These are phyloP conservation scores for Todus mexicanus DNA, from an alignment of 2,797 vertebrate genomes.

Conservation along the genomic window DNA sequence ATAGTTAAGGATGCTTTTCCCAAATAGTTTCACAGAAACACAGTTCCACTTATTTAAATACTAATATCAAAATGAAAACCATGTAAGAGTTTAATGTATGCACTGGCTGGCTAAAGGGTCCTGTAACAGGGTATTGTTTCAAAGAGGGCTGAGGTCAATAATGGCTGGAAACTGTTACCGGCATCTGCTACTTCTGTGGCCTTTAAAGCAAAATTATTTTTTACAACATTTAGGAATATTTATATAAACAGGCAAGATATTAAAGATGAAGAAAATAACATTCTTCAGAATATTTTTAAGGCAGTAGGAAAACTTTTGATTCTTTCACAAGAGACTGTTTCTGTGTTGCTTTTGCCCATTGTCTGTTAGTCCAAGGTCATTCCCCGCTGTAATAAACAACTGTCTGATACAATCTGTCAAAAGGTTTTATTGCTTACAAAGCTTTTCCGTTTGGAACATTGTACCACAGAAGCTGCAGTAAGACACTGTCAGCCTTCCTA, in stretches of 20 bases:
- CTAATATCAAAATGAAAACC: not conserved
- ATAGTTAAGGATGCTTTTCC: not conserved
- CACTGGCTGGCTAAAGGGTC: not conserved
- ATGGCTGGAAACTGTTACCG: not conserved
- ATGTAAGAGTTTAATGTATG: not conserved
- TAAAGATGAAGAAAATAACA: not conserved
- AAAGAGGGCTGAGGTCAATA: not conserved
- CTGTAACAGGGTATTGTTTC: not conserved
- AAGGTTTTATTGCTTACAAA: not conserved
- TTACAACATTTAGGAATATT: not conserved
- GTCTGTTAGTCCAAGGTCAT: not conserved
- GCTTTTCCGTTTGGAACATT: not conserved
- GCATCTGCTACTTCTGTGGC: not conserved
- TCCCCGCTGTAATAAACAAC: conserved; percentile 4
- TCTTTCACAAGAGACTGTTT: not conserved
- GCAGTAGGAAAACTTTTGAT: not conserved
- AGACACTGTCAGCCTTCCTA: not conserved
- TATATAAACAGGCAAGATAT: not conserved
- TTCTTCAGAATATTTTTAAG: not conserved
- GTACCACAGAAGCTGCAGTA: not conserved
- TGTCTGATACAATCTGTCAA: conserved; percentile 24
- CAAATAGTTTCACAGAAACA: not conserved
- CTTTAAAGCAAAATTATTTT: not conserved
- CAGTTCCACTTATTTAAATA: not conserved
- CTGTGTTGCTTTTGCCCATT: not conserved